Evolutionary conservation across 2,797 vertebrate species (phyloP).

Genomic region (Mormyrus hasselquistii): DNA sequence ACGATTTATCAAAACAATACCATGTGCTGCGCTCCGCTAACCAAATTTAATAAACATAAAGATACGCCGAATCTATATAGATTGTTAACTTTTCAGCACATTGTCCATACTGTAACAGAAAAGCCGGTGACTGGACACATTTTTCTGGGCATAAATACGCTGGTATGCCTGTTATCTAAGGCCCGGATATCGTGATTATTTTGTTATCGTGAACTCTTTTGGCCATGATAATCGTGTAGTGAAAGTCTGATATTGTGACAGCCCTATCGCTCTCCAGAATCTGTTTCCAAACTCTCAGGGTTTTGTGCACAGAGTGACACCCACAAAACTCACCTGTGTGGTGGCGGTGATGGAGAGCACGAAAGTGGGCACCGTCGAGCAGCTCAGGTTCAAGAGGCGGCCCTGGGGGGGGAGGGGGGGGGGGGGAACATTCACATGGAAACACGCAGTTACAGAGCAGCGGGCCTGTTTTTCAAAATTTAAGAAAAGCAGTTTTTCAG

Average conservation of each 20-base stretch:
- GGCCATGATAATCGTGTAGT: neutral
- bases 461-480: too few relatives aligned
- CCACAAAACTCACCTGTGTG: constrained; percentile 71
- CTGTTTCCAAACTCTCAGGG: neutral
- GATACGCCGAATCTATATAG: too few relatives aligned
- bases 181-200: neutral
- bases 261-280: neutral
- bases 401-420: constrained; percentile 57
- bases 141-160: neutral
- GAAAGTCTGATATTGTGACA: neutral
- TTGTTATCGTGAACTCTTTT: neutral
- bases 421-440: neutral
- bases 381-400: constrained; percentile 90
- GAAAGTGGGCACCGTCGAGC: constrained; percentile 94
- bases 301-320: neutral
- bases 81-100: too few relatives aligned
- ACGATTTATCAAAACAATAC: too few relatives aligned
- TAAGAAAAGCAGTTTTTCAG: too few relatives aligned
- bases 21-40: too few relatives aligned
- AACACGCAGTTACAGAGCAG: neutral
- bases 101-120: neutral
- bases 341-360: constrained; percentile 95
- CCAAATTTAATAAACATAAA: too few relatives aligned
- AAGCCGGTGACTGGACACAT: neutral
- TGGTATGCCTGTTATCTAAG: neutral